These are phyloP conservation scores for Drosophila albomicans DNA, from an alignment of 1,140 invertebrate genomes.

Conservation along the genomic window DNA sequence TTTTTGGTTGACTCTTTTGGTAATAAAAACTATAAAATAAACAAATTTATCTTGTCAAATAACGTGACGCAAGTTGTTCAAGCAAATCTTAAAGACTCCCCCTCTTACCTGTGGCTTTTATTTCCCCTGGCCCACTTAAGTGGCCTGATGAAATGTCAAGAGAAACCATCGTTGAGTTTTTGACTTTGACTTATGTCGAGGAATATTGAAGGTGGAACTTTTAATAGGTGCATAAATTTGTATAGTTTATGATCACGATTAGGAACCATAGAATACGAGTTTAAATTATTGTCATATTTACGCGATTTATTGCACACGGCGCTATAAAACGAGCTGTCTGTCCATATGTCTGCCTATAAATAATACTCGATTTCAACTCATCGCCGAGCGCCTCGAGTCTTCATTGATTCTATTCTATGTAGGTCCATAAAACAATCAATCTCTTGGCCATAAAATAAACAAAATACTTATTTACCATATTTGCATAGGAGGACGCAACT, in stretches of 20 bases:
- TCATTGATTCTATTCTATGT: not conserved
- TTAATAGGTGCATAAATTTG: constrained; percentile 66
- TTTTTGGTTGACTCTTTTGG: constrained; percentile 30
- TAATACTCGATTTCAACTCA: constrained; percentile 13
- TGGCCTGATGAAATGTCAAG: not conserved
- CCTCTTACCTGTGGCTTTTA: constrained; percentile 2
- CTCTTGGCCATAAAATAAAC: constrained; percentile 61
- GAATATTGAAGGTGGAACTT: constrained; percentile 46
- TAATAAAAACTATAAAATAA: constrained; percentile 76
- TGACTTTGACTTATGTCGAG: constrained; percentile 70
- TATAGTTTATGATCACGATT: constrained; percentile 51
- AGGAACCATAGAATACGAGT: constrained; percentile 30
- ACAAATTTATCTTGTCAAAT: constrained; percentile 75
- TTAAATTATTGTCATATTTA: constrained; percentile 57
- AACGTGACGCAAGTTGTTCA: constrained; percentile 68
- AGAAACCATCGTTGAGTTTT: constrained; percentile 45
- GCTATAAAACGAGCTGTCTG: constrained; percentile 43
- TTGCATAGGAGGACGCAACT: constrained; percentile 38
- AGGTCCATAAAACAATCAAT: constrained; percentile 65
- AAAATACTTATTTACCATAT: constrained; percentile 50
- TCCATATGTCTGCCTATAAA: constrained; percentile 22
- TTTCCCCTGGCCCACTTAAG: not conserved
- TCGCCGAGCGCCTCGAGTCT: constrained; percentile 12
- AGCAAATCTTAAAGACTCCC: constrained; percentile 54
- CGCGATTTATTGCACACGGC: constrained; percentile 77